Base-by-base conservation (phyloP, 2,113 vertebrate species). In the Pelobates fuscus region DNA sequence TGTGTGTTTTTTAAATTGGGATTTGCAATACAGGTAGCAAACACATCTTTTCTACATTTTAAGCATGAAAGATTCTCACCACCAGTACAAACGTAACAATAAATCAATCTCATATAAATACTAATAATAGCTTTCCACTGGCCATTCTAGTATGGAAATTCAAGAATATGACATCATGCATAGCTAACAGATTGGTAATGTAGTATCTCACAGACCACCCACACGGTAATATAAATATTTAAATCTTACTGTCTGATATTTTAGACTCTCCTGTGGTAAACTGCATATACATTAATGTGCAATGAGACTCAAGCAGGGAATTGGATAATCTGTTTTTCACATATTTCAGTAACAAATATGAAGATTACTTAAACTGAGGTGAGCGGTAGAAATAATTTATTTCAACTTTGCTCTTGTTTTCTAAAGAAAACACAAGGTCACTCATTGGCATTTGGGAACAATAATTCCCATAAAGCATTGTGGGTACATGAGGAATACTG, bases 161-260 rank as follows among this genome's bases (percentile, higher is more conserved):
- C 5, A 1, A 37, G 62, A 30, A 12, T 8, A 67, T 75, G 72
- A 67, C n/a, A 15, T 67, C 52, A 75, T 59, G 26, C 54, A 75
- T 75, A 67, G 18, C 30, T 59, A 59, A 27, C 8, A 20, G 24
- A 57, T 44, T 60, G 43, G 52, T 74, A 74, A 66, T 44, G 24
- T 2, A 43, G 17, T 17, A 58, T 66, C 11, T 27, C 29, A 44
- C 15, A 67, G 63, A 49, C 52, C 63, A 75, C 71, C 54, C 54
- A 58, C 63, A 67, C 37, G n/a, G 14, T 5, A 61, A 44, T 67
- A 75, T 75, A 67, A 75, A 75, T 67, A 60, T 59, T 75, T 67
- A 57, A 29, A 24, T 75, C 24, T 75, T 43, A 8, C 30, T 58
- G 54, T 67, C 63, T 67, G 32, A 46, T 43, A 74, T 21, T n/a